Base-by-base conservation (phyloP, 2,797 vertebrate genomes). In the Gallinago nigripennis region DNA sequence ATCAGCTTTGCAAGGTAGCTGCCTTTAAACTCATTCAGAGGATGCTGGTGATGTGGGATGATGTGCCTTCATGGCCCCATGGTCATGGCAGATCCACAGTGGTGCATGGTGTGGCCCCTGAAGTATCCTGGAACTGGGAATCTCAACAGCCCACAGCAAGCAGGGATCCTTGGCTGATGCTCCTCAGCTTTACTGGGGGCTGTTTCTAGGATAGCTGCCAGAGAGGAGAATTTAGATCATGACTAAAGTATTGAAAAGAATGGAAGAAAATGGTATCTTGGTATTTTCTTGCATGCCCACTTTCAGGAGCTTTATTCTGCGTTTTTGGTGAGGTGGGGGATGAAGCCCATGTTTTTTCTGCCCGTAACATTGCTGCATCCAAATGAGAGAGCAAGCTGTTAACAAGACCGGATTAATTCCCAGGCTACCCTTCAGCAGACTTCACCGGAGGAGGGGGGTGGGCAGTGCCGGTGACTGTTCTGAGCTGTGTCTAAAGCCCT, bases 81-180 rank as follows among this genome's bases (percentile, higher is more conserved):
- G 9, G 41, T 33, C 0, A 1, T 8, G 35, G 11, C 19, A 56
- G 15, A 60, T 12, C 20, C 3, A 0, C 11, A 13, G 6, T 0
- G 1, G 41, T 48, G 58, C 1, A 1, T 15, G 6, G 1, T 25
- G 30, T 37, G 50, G 43, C 16, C 7, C 9, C 25, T 50, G 25
- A 25, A 35, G 18, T 58, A 53, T 64, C 31, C 9, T 19, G 53
- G 5, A 27, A n/a, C 16, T 0, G 3, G 60, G 30, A 24, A 5
- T 9, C 20, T 27, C 17, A 16, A 4, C 11, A 56, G n/a, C 19
- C 41, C 0, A 0, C 24, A 56, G 46, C 31, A 65, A 58, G 23
- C 2, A 4, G 11, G 25, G 73, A 13, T 51, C 77, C 64, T 48
- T 3, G 2, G 13, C 31, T n/a, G 33, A 18, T 41, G 18, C 35